Evolutionary conservation across 2,113 vertebrate species (phyloP).

Genomic region (Megalops atlanticus): DNA sequence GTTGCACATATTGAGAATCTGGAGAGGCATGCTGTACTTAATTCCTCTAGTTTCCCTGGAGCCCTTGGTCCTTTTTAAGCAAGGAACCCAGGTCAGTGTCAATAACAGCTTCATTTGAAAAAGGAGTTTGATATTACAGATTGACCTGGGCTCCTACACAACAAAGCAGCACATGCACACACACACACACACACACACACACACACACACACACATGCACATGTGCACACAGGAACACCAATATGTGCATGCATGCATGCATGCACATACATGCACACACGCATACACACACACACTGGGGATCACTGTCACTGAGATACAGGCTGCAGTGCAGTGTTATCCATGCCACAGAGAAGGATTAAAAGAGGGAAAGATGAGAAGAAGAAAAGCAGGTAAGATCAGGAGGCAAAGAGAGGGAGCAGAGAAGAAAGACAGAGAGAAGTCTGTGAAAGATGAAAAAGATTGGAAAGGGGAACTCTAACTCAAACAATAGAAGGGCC

Average conservation of each 20-base stretch:
- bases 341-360: too few species aligned
- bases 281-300: neutral
- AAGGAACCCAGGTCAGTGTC: neutral
- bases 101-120: neutral
- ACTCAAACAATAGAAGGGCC: neutral
- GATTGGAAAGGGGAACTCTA: too few species aligned
- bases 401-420: neutral
- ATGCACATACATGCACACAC: neutral
- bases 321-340: too few species aligned
- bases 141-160: too few species aligned
- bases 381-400: neutral
- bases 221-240: neutral
- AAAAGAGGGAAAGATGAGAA: neutral
- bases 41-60: too few species aligned
- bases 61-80: too few species aligned
- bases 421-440: neutral
- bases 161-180: neutral
- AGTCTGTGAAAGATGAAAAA: too few species aligned
- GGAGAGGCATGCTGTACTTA: too few species aligned
- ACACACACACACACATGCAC: neutral
- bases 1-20: too few species aligned
- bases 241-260: neutral
- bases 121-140: too few species aligned
- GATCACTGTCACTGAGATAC: too few species aligned
- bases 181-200: slow-evolving; percentile 18